phyloP scores from a whole-genome alignment of 2,888 invertebrate species.

The Sclerodermus sp. region DNA sequence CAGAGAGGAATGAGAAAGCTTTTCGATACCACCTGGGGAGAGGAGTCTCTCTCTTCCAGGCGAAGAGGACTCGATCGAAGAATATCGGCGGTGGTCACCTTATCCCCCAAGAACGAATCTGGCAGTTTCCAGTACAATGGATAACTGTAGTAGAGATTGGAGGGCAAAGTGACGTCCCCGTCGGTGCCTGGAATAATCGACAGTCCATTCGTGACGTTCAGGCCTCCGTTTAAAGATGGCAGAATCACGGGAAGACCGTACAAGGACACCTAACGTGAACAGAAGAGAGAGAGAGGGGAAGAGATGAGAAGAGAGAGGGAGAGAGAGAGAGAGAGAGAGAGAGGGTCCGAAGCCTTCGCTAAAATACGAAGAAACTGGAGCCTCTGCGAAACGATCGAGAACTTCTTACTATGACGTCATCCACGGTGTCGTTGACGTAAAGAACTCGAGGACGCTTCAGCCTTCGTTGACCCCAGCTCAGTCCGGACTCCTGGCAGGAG shows the following conservation, averaged over 20 bases:
- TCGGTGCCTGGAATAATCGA: slow-evolving; percentile 66
- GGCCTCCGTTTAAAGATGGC: slow-evolving; percentile 54
- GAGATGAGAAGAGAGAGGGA: too few relatives aligned
- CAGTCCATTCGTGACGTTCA: slow-evolving; percentile 64
- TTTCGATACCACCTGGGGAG: too few relatives aligned
- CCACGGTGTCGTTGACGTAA: slow-evolving; percentile 46
- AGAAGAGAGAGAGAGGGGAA: not conserved
- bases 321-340: too few relatives aligned
- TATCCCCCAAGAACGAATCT: slow-evolving; percentile 80
- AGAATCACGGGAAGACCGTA: slow-evolving; percentile 39
- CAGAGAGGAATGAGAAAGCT: too few relatives aligned
- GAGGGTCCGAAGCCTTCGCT: too few relatives aligned
- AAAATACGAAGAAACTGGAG: too few relatives aligned
- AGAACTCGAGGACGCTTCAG: slow-evolving; percentile 60
- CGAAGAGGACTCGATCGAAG: too few relatives aligned
- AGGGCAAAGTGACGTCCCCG: slow-evolving; percentile 62
- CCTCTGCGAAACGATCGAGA: too few relatives aligned
- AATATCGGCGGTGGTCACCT: slow-evolving; percentile 53
- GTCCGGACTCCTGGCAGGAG: slow-evolving; percentile 77
- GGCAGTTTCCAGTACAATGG: slow-evolving; percentile 86
- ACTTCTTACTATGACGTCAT: slow-evolving; percentile 41
- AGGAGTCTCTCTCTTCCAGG: too few relatives aligned
- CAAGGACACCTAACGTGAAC: slow-evolving; percentile 32
- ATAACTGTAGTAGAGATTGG: slow-evolving; percentile 62
- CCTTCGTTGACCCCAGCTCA: slow-evolving; percentile 81